These are phyloP conservation scores for Idaea dimidiata DNA, from an alignment of 2,888 invertebrate genomes.

Conservation along the genomic window DNA sequence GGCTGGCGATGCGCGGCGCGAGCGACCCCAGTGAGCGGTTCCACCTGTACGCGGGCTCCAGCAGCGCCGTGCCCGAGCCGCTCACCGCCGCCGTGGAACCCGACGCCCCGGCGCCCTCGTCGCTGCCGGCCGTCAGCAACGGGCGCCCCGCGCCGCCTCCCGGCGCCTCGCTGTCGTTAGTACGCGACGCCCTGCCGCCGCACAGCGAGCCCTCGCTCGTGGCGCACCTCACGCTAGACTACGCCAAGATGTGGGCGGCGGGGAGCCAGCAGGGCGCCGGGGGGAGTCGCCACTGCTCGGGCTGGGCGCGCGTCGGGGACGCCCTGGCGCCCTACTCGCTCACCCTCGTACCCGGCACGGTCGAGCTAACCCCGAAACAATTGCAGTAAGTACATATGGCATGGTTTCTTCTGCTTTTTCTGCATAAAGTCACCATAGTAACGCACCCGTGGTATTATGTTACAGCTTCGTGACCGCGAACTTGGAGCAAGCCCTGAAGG, in stretches of 20 bases:
- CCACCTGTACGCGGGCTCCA: conserved; percentile 30
- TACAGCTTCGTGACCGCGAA: conserved; percentile 52
- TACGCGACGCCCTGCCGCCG: conserved; percentile 45
- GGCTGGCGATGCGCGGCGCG: conserved; percentile 55
- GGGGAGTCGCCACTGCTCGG: conserved; percentile 64
- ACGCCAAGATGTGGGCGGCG: conserved; percentile 53
- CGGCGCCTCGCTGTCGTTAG: conserved; percentile 44
- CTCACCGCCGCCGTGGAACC: conserved; percentile 22
- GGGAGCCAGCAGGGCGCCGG: no score
- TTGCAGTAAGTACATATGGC: conserved; percentile 49
- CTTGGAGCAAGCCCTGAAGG: conserved; percentile 30
- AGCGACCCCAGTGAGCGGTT: conserved; percentile 54
- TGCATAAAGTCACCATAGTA: no score
- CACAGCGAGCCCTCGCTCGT: conserved; percentile 40
- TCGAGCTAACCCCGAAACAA: conserved; percentile 35
- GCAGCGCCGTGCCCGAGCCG: conserved; percentile 23
- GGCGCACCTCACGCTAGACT: conserved; percentile 85
- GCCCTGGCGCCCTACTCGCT: conserved; percentile 60
- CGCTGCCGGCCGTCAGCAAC: conserved; percentile 10
- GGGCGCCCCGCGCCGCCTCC: conserved; percentile 33
- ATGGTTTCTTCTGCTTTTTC: no score
- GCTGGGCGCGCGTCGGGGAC: conserved; percentile 56
- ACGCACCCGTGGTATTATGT: no score
- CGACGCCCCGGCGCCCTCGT: conserved; percentile 26
- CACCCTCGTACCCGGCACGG: conserved; percentile 56